Conservation (phyloP, 2,797 vertebrate species). For the Pseudochaenichthys georgianus region DNA sequence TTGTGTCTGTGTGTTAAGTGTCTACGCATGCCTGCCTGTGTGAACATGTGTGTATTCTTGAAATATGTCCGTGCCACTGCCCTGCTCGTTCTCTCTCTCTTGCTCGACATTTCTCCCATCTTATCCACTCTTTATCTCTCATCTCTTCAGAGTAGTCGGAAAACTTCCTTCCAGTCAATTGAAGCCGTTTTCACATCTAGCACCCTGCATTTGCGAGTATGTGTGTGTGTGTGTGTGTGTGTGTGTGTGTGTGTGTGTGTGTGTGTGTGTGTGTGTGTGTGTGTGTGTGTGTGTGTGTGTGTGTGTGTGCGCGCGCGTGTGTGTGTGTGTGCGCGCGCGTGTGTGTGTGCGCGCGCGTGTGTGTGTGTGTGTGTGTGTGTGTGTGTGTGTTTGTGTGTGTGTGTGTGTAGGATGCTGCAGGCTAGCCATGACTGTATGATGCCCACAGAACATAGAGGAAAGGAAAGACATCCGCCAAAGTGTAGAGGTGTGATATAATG, state of each 20-base stretch:
- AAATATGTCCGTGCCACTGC: slow-evolving; percentile 47
- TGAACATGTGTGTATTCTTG: slow-evolving; percentile 20
- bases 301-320: slow-evolving; percentile 24
- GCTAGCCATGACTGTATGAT: slow-evolving; percentile 39
- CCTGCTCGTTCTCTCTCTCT: slow-evolving; percentile 9
- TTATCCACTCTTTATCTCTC: slow-evolving; percentile 21
- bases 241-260: background rate
- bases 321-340: slow-evolving; percentile 15
- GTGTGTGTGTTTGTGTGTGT: no score
- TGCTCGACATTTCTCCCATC: background rate
- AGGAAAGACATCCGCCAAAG: slow-evolving; percentile 14
- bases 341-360: slow-evolving; percentile 14
- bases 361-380: slow-evolving; percentile 7
- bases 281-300: background rate
- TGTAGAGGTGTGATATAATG: slow-evolving; percentile 15
- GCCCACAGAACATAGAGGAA: slow-evolving; percentile 29
- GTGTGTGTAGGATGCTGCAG: slow-evolving; percentile 28
- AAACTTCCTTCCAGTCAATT: slow-evolving; percentile 72
- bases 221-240: slow-evolving; percentile 22
- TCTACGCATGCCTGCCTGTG: slow-evolving; percentile 43
- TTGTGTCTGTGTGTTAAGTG: slow-evolving; percentile 65
- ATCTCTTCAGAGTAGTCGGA: slow-evolving; percentile 54
- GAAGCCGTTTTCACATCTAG: slow-evolving; percentile 71
- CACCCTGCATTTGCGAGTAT: slow-evolving; percentile 43
- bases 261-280: slow-evolving; percentile 21